phyloP scores from a whole-genome alignment of 2,797 vertebrate species.

The Tokudaia tokunoshimensis region DNA sequence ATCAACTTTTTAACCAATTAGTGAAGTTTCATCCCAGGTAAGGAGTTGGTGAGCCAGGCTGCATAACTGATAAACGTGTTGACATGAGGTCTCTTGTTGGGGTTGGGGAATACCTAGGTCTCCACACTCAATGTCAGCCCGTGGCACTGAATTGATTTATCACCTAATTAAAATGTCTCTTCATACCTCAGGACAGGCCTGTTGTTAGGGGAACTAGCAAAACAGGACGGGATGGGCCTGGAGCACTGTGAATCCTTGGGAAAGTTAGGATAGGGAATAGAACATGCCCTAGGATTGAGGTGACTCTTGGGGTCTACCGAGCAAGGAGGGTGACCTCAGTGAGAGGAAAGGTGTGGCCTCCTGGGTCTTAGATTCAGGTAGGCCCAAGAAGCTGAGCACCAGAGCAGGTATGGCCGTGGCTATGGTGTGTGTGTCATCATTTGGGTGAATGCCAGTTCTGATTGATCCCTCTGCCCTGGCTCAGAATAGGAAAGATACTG shows the following conservation, averaged over 20 bases:
- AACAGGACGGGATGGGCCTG: no score
- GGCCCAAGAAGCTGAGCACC: background rate
- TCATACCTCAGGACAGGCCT: background rate
- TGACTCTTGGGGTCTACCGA: background rate
- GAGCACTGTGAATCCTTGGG: background rate
- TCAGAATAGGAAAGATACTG: background rate
- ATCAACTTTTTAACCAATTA: background rate
- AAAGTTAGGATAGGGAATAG: background rate
- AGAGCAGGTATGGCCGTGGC: background rate
- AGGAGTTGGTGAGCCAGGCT: background rate
- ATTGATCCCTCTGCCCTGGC: background rate
- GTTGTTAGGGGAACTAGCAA: background rate
- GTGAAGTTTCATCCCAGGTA: background rate
- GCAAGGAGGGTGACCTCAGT: background rate
- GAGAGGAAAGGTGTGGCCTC: background rate
- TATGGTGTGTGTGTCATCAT: background rate
- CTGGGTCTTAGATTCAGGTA: background rate
- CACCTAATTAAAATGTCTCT: background rate
- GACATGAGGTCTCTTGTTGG: fast-evolving
- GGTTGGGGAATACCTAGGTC: background rate
- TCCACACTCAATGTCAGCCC: background rate
- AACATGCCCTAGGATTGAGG: background rate
- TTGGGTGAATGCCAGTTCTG: no score
- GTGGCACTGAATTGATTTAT: background rate
- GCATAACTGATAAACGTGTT: fast-evolving